Evolutionary conservation across 2,888 invertebrate species (phyloP).

Genomic region (Tipula confusa): DNA sequence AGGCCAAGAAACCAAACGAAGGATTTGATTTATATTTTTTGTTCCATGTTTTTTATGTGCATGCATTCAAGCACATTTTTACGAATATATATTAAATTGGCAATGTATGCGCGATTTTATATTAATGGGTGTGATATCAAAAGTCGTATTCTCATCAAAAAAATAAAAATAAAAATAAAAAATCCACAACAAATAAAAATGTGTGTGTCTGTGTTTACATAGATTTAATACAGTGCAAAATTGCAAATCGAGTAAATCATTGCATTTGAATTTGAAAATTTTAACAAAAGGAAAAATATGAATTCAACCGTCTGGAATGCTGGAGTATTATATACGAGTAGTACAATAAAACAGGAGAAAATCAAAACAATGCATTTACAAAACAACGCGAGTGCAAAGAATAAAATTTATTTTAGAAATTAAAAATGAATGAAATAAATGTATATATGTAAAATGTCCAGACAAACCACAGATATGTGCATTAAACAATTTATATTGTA

Average conservation of each 20-base stretch:
- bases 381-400: not conserved
- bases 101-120: not conserved
- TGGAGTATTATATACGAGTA: not conserved
- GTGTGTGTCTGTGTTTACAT: no score
- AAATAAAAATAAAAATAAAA: no score
- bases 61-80: not conserved
- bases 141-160: not conserved
- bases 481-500: no score
- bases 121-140: not conserved
- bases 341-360: not conserved
- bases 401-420: not conserved
- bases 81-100: not conserved
- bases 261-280: not conserved
- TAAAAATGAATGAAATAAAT: not conserved
- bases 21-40: not conserved
- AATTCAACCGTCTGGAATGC: not conserved
- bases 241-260: not conserved
- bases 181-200: not conserved
- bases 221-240: not conserved
- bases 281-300: not conserved
- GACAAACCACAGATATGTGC: not conserved
- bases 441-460: not conserved
- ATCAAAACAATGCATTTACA: not conserved
- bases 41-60: not conserved
- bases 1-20: slow-evolving; percentile 9